Evolutionary conservation across 2,888 invertebrate species (phyloP).

Genomic region (Sicus ferrugineus): DNA sequence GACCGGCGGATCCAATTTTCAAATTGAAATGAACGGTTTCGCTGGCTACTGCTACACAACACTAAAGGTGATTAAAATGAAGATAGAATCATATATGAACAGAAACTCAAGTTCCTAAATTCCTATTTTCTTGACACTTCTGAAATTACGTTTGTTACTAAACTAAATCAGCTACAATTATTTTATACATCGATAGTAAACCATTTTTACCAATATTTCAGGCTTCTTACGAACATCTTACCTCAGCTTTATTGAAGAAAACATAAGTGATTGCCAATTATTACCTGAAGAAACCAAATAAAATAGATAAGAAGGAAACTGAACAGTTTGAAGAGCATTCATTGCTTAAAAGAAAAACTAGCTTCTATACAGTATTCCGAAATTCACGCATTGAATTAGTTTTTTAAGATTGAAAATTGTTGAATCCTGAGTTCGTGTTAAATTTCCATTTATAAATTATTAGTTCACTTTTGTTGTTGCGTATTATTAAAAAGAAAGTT

Average conservation of each 20-base stretch:
- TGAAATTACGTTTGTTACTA: neutral
- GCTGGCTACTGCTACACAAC: slow-evolving; percentile 64
- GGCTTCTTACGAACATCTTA: slow-evolving; percentile 61
- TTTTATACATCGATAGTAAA: neutral
- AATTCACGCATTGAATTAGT: too few relatives aligned
- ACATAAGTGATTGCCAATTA: slow-evolving; percentile 30
- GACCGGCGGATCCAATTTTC: slow-evolving; percentile 61
- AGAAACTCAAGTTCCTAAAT: too few relatives aligned
- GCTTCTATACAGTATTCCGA: too few relatives aligned
- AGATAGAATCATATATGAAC: neutral
- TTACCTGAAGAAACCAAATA: neutral
- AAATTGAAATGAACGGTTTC: slow-evolving; percentile 62
- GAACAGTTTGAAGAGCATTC: neutral
- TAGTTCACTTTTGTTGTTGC: too few relatives aligned
- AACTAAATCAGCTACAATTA: too few relatives aligned
- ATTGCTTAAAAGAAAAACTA: too few relatives aligned
- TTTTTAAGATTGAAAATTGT: too few relatives aligned
- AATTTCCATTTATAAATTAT: too few relatives aligned
- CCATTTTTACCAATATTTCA: slow-evolving; percentile 34
- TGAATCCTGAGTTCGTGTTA: too few relatives aligned
- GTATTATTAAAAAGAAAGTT: too few relatives aligned
- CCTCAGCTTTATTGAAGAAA: slow-evolving; percentile 50
- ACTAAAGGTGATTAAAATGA: slow-evolving; percentile 50
- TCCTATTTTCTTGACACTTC: neutral
- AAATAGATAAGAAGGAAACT: neutral